Base-by-base conservation (phyloP, 2,888 invertebrate genomes). In the Noctua janthina region DNA sequence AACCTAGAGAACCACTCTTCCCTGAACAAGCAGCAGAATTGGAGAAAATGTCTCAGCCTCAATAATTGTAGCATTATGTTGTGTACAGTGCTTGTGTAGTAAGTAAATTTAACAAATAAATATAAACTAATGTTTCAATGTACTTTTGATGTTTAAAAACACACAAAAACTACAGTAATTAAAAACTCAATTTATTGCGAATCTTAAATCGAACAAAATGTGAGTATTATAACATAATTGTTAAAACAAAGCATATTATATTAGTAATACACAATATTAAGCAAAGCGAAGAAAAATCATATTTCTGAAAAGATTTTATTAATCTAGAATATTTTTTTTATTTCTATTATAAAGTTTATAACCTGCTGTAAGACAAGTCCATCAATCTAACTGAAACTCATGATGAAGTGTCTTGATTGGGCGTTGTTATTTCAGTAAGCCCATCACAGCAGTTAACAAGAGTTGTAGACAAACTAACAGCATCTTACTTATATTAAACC, bases 1-100 rank as follows among this genome's bases (percentile, higher is more conserved):
- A 96, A 88, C 95, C 97, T 13, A 90, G 92, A 35, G 97, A 98
- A 85, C 94, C 98, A 1, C 95, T 98, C 46, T 97, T 98, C 76
- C 95, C 96, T 4, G 96, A 96, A 88, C 97, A 97, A 92, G 96
- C 96, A 59, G 90, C 93, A 29, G 92, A 93, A 39, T 92, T 97
- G 85, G 94, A 94, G 77, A 92, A 92, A 83, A 94, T 97, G 90
- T 94, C 95, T 39, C 84, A 95, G 76, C 90, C 90, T 68, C 82
- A 92, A 85, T 93, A 90, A 76, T 46, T 77, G 74, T 81, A 79
- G 62, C 68, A 62, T 74, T 74, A 70, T 49, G 5, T 77, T 64
- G 43, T 70, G 62, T 64, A 70, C 29, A 20, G n/a, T 71, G 43
- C 62, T 68, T 39, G 49, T 74, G 74, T 73, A 81, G 73, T 79